Base-by-base conservation (phyloP, 2,888 invertebrate genomes). In the Halictus ligatus region DNA sequence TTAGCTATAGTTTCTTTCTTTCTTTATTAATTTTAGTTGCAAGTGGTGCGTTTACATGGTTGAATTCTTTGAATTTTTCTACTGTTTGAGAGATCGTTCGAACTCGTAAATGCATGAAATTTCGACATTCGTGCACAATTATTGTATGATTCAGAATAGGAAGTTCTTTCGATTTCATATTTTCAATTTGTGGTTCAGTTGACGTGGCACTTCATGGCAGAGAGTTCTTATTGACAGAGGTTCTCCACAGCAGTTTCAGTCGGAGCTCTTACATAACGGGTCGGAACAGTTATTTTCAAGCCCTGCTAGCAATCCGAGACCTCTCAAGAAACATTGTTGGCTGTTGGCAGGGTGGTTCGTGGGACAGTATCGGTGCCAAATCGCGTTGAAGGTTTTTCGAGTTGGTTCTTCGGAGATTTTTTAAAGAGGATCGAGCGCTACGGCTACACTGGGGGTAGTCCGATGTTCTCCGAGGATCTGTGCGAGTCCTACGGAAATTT, bases 311-410 rank as follows among this genome's bases (percentile, higher is more conserved):
- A 35, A 18, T 13, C 64, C 64, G 35, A 69, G 40, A 69, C 21
- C 10, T 18, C 35, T 35, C 40, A 10, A 18, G 8, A 15, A 29
- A 29, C 18, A 35, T 67, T 67, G 67, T 67, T 67, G 29, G 25
- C 54, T 54, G 8, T 21, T 50, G 50, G 29, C 67, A 18, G 67
- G 67, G 1, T 6, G 6, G 46, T 15, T 46, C 10, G 54, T 54
- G 25, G n/a, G 74, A 83, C 6, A 76, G 40, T 58, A 77, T 64
- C 69, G 75, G 81, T 76, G 76, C 81, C 76, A 76, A 81, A 81
- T 72, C 58, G 48, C 60, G 76, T 76, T 35, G 74, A 69, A 29
- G 35, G 10, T 35, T 35, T 35, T 67, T 21, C 67, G 35, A 8
- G 67, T 29, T 15, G 64, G 64, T 64, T 64, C 29, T 64, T 67